These are phyloP conservation scores for Anthopleura xanthogrammica DNA, from an alignment of 92 coral and sea anemone species.

Conservation along the genomic window DNA sequence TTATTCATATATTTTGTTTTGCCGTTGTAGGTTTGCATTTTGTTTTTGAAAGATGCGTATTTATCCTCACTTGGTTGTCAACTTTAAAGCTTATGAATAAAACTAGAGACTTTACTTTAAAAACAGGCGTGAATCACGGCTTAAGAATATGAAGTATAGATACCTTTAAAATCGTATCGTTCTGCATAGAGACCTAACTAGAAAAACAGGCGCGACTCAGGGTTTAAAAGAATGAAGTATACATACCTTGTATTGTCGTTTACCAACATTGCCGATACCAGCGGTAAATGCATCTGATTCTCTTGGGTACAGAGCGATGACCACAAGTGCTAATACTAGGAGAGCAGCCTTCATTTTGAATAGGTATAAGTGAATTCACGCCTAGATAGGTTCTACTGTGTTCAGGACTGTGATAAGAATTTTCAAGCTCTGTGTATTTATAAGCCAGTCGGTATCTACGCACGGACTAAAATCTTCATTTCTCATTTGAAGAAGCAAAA, in stretches of 20 bases:
- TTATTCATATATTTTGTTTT: too few relatives aligned
- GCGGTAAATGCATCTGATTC: slow-evolving; percentile 44
- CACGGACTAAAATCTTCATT: too few relatives aligned
- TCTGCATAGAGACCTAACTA: too few relatives aligned
- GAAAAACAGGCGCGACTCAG: background rate
- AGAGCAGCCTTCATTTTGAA: slow-evolving; percentile 35
- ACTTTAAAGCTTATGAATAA: too few relatives aligned
- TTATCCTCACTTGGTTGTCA: too few relatives aligned
- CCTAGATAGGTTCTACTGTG: background rate
- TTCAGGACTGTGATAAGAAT: background rate
- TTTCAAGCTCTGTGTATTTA: slow-evolving; percentile 9
- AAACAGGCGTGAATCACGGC: too few relatives aligned
- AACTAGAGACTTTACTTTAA: too few relatives aligned
- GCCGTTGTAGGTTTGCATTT: too few relatives aligned
- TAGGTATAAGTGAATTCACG: background rate
- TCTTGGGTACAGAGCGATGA: slow-evolving; percentile 41
- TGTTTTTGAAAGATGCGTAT: too few relatives aligned
- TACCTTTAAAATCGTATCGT: background rate
- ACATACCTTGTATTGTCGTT: slow-evolving; percentile 30
- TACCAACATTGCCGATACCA: slow-evolving; percentile 46
- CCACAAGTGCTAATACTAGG: slow-evolving; percentile 32
- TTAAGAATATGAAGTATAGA: too few relatives aligned
- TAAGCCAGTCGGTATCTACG: background rate
- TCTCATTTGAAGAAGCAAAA: too few relatives aligned
- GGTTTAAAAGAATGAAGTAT: background rate